A percentile compares a stretch with the other conserved stretches of the same genome.
phyloP scores from a whole-genome alignment of 2,113 vertebrate genomes.

The Glaucidium brasilianum region DNA sequence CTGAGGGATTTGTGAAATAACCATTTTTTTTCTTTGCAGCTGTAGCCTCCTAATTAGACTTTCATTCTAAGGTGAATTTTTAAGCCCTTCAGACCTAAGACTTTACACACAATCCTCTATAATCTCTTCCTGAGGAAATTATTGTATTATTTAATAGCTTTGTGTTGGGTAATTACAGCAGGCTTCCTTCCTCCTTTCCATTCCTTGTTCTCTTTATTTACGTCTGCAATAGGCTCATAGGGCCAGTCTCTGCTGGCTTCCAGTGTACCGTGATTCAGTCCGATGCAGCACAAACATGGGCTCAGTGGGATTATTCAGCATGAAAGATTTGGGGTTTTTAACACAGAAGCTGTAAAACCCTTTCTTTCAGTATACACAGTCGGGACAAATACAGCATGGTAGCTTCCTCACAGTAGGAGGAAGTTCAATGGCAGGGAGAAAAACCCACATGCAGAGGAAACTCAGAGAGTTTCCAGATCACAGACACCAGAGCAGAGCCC shows the following conservation, averaged over 20 bases:
- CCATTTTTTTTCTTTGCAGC: not conserved
- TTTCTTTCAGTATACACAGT: not conserved
- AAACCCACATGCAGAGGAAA: not conserved
- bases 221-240: not conserved
- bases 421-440: not conserved
- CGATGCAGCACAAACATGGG: not conserved
- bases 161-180: not conserved
- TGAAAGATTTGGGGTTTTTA: not conserved
- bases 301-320: not conserved
- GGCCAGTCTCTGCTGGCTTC: not conserved
- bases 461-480: not conserved
- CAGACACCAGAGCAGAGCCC: not conserved
- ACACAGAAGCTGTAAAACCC: not conserved
- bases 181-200: not conserved
- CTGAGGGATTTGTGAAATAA: not conserved
- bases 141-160: not conserved
- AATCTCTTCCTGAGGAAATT: constrained; percentile 52
- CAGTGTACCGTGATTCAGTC: not conserved
- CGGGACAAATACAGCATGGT: not conserved
- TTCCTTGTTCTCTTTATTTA: not conserved
- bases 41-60: constrained; percentile 6
- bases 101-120: not conserved
- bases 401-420: not conserved
- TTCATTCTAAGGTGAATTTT: not conserved
- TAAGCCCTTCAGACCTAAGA: constrained; percentile 2